A percentile compares a stretch with the other conserved stretches of the same genome.
Evolutionary conservation across 2,797 vertebrate species (phyloP).

Genomic region (Botia kubotai): DNA sequence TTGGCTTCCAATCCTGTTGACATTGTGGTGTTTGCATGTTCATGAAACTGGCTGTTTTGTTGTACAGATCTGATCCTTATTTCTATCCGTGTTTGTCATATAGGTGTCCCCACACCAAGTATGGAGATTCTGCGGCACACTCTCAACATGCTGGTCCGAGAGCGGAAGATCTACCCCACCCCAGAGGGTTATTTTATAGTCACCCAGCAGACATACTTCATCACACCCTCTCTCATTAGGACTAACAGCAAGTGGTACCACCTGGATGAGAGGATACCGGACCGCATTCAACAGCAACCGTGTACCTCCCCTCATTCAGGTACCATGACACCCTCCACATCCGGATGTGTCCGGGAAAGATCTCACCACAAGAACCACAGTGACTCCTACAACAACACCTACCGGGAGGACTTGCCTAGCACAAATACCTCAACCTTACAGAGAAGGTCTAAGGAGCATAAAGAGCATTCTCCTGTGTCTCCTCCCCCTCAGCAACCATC

Average conservation of each 20-base stretch:
- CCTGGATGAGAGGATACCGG: slow-evolving; percentile 92
- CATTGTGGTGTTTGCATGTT: background rate
- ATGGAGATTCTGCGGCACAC: slow-evolving; percentile 96
- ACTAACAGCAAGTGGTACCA: slow-evolving; percentile 99
- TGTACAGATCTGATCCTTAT: background rate
- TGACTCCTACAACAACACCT: slow-evolving; percentile 86
- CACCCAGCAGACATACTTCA: slow-evolving; percentile 98
- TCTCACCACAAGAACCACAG: slow-evolving; percentile 91
- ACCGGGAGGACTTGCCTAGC: slow-evolving; percentile 89
- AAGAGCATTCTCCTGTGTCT: slow-evolving; percentile 76
- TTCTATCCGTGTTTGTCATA: slow-evolving; percentile 11
- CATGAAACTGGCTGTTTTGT: background rate
- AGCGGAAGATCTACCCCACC: slow-evolving; percentile 97
- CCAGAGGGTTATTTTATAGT: slow-evolving; percentile 98
- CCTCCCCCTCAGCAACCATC: slow-evolving; percentile 75
- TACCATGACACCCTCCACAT: slow-evolving; percentile 91
- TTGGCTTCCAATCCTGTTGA: background rate
- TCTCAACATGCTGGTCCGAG: slow-evolving; percentile 93
- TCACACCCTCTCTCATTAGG: slow-evolving; percentile 96
- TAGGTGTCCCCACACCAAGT: slow-evolving; percentile 96
- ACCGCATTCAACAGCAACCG: slow-evolving; percentile 83
- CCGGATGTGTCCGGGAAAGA: slow-evolving; percentile 90
- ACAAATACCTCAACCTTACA: slow-evolving; percentile 92
- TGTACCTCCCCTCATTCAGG: slow-evolving; percentile 95
- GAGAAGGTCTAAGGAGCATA: slow-evolving; percentile 90